Evolutionary conservation across 2,113 vertebrate species (phyloP), one percentile per base, ranked within the genome.

Genomic region (Hepsetus odoe): DNA sequence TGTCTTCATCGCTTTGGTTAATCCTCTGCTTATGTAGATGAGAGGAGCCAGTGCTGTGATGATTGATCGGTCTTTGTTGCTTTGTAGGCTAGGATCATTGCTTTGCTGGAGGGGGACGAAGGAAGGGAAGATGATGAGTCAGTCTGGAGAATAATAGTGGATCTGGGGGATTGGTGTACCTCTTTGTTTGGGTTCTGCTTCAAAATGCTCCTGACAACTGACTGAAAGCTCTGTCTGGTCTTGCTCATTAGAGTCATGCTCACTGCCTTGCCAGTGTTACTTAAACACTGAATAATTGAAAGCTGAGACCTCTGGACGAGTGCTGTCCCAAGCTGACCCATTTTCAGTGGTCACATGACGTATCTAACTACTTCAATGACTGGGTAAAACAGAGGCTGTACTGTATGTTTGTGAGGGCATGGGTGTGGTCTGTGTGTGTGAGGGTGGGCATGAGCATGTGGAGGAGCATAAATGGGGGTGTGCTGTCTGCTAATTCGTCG

Each of bases 251-350:
- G 24, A 40, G n/a, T 62, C 35, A 35, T 51, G 65, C 28, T 69
- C 33, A 32, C 12, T 55, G 33, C 65, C 28, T 24, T 51, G 4
- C 38, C 42, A 44, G 33, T 22, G n/a, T 72, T 72, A 53, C 67
- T 56, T 62, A 68, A 68, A 46, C 51, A 33, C 44, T 83, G 68
- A 83, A 84, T 78, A 81, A 81, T 77, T 81, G 64, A 84, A 77
- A 80, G 74, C 64, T 80, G 55, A 40, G 61, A 64, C 80, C 69
- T 79, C 59, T 51, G 18, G 64, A 72, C 62, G 3, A 40, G 49
- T 72, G 18, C 49, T 80, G 81, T 85, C 79, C 81, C 68, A 7
- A 71, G 42, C 61, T 82, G 82, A 85, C 83, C 83, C 79, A 79
- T 67, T 83, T 84, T 76, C 30, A 20, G 8, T 51, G n/a, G 38